Base-by-base conservation (phyloP, 2,113 vertebrate genomes). In the Nannospalax galili region DNA sequence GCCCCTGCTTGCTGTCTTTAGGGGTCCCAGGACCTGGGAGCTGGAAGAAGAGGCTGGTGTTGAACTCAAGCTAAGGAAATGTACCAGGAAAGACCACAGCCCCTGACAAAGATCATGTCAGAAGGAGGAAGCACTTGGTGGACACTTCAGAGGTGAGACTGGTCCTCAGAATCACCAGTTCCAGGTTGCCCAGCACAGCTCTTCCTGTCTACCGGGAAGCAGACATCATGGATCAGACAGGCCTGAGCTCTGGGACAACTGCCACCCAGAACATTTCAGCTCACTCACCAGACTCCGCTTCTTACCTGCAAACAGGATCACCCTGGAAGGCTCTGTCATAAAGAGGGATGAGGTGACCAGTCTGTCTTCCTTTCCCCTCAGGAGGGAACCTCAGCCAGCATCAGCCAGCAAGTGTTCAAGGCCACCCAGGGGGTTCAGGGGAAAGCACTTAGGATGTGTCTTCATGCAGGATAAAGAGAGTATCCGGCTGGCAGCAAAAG, bases 141-240 rank as follows among this genome's bases (percentile, higher is more conserved):
- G 75, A 14, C 5, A 45, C 64, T 32, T 22, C 40, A 35, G 42
- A 42, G 64, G n/a, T 16, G 48, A 52, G n/a, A 26, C 9, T 4
- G 3, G 32, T 40, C 32, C 22, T 45, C 15, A 4, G 9, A 60
- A 40, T 32, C 42, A 14, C 60, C 19, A n/a, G 64, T 7, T 84
- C 62, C 64, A 8, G 45, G 65, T 14, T 24, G 17, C n/a, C 19
- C 0, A 12, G 84, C 5, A 0, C 5, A 7, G 48, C 4, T 2
- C 52, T 5, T 60, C 24, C n/a, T 37, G 52, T 42, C n/a, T 67
- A 70, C 15, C 26, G 42, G 48, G n/a, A 16, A 58, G 56, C 48
- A 7, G 28, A 69, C 45, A 45, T 62, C 12, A 5, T 37, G 62
- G 79, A 74, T 35, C 32, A 37, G 48, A 48, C 3, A 37, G 48